Conservation (phyloP, 2,113 vertebrate species). For the Vulpes vulpes region DNA sequence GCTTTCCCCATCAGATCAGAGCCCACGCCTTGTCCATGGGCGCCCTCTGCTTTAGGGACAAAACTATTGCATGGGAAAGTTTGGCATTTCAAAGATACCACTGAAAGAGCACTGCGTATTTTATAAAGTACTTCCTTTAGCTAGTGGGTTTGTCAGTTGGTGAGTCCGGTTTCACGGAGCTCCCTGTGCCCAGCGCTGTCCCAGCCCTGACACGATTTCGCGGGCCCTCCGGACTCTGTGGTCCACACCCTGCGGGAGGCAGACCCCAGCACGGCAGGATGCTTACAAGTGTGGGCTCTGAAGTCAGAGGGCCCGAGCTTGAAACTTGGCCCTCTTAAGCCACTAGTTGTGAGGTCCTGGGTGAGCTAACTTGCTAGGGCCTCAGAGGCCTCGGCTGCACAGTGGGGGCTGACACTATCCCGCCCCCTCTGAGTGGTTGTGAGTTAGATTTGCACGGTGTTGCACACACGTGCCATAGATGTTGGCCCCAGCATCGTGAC, state of each 20-base stretch:
- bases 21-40: not conserved
- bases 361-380: not conserved
- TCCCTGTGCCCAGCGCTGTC: no score
- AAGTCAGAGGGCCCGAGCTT: not conserved
- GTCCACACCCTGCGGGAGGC: no score
- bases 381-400: not conserved
- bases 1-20: not conserved
- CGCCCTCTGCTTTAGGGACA: not conserved
- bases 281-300: not conserved
- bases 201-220: not conserved
- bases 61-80: not conserved
- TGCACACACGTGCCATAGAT: not conserved
- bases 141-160: not conserved
- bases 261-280: no score
- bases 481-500: not conserved
- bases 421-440: not conserved
- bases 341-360: not conserved
- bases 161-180: not conserved
- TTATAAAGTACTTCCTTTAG: not conserved
- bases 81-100: not conserved
- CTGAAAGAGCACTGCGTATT: not conserved
- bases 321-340: not conserved
- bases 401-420: not conserved
- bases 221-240: no score
- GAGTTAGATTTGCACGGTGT: not conserved